These are phyloP conservation scores for Helleia helle DNA, from an alignment of 2,888 invertebrate species.

Conservation along the genomic window DNA sequence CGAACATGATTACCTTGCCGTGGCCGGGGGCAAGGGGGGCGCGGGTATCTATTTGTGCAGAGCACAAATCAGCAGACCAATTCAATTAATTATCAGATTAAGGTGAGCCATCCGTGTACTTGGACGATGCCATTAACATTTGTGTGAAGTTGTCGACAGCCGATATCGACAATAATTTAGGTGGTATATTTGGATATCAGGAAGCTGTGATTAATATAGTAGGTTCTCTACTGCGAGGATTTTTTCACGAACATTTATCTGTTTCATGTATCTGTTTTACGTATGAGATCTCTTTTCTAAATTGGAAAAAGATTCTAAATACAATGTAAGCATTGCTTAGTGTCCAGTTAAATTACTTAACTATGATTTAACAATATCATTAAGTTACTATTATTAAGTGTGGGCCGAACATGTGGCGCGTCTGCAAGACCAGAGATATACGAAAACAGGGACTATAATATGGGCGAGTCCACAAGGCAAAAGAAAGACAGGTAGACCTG, in stretches of 20 bases:
- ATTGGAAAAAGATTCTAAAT: too few relatives aligned
- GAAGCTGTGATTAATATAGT: constrained; percentile 12
- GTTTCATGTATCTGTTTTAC: constrained; percentile 1
- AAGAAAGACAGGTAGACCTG: too few relatives aligned
- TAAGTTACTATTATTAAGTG: too few relatives aligned
- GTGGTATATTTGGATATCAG: constrained; percentile 22
- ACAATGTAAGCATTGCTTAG: too few relatives aligned
- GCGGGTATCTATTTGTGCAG: constrained; percentile 62
- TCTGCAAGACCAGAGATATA: too few relatives aligned
- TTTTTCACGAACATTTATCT: neutral
- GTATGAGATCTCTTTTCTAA: neutral
- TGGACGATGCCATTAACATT: constrained; percentile 43
- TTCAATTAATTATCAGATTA: constrained; percentile 74
- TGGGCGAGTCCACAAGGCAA: too few relatives aligned
- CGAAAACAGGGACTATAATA: too few relatives aligned
- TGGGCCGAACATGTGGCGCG: too few relatives aligned
- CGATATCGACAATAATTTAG: constrained; percentile 31
- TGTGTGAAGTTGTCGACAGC: constrained; percentile 36
- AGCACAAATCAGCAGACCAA: constrained; percentile 69
- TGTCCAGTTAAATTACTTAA: too few relatives aligned
- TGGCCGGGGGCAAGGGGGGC: constrained; percentile 33
- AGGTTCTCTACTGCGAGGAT: neutral
- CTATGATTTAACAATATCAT: too few relatives aligned
- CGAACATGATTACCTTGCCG: constrained; percentile 36
- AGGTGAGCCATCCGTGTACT: constrained; percentile 65